These are phyloP conservation scores for Oceanites oceanicus DNA, from an alignment of 2,113 vertebrate species.

Conservation along the genomic window DNA sequence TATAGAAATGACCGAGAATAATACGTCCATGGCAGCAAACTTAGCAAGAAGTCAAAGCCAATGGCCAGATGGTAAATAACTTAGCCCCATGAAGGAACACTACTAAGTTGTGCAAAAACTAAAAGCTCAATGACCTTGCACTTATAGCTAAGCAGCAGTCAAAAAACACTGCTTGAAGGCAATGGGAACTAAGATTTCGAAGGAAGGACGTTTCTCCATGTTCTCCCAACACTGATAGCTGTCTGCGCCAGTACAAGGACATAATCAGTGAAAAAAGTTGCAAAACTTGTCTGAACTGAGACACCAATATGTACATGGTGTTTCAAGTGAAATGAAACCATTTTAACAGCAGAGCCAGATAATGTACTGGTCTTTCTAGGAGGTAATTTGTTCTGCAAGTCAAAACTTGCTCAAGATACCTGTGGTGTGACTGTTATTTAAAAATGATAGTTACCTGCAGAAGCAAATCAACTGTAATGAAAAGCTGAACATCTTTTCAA, in stretches of 20 bases:
- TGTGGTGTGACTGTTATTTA: not conserved
- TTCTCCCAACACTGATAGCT: not conserved
- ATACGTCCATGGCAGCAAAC: not conserved
- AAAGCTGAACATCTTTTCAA: not conserved
- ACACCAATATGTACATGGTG: not conserved
- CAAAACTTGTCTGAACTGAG: not conserved
- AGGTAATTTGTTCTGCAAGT: not conserved
- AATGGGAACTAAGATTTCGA: not conserved
- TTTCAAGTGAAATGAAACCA: not conserved
- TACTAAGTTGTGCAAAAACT: rapidly evolving
- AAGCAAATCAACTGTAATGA: not conserved
- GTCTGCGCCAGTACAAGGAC: not conserved
- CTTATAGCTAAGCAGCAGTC: not conserved
- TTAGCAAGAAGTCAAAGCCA: not conserved
- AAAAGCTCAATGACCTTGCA: not conserved
- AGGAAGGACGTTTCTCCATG: not conserved
- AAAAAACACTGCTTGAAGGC: not conserved
- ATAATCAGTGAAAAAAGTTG: not conserved
- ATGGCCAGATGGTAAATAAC: not conserved
- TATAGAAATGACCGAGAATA: not conserved
- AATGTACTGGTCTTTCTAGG: not conserved
- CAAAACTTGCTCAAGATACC: not conserved
- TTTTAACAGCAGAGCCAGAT: not conserved
- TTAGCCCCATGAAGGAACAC: not conserved
- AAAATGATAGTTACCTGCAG: not conserved